Conservation (phyloP, 2,888 invertebrate genomes). For the Heliconius aoede region DNA sequence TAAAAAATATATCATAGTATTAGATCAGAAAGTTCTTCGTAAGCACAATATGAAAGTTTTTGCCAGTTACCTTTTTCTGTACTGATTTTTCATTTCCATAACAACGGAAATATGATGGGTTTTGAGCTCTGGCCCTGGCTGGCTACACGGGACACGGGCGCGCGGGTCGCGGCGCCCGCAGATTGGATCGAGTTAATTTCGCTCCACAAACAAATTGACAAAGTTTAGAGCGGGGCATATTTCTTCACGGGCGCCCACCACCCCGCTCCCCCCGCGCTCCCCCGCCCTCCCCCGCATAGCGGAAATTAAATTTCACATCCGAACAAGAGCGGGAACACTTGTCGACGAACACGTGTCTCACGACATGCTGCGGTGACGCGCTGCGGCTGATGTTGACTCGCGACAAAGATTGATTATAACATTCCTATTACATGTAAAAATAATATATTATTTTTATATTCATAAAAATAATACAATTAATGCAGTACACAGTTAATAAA, state of each 20-base stretch:
- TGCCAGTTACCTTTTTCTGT: slow-evolving; percentile 58
- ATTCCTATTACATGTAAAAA: slow-evolving; percentile 12
- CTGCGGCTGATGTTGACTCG: slow-evolving; percentile 56
- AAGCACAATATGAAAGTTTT: background rate
- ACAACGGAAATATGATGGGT: slow-evolving; percentile 68
- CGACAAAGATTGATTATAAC: slow-evolving; percentile 62
- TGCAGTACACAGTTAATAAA: slow-evolving; percentile 46
- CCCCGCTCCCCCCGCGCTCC: slow-evolving; percentile 70
- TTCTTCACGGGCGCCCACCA: slow-evolving; percentile 70
- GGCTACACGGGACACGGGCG: slow-evolving; percentile 57
- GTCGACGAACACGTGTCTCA: slow-evolving; percentile 72
- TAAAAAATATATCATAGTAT: background rate
- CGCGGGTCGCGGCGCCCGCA: slow-evolving; percentile 75
- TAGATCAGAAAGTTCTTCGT: background rate
- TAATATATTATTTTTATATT: background rate
- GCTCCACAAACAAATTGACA: slow-evolving; percentile 84
- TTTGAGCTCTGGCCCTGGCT: slow-evolving; percentile 53
- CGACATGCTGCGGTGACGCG: slow-evolving; percentile 55
- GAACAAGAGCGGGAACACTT: slow-evolving; percentile 79
- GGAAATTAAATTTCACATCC: slow-evolving; percentile 84
- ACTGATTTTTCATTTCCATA: slow-evolving; percentile 54
- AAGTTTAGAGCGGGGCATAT: slow-evolving; percentile 83
- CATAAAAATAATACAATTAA: slow-evolving; percentile 4
- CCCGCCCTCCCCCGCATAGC: slow-evolving; percentile 76
- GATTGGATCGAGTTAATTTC: slow-evolving; percentile 84